Conservation (phyloP, 1,140 invertebrate species). For the Acromyrmex heyeri region DNA sequence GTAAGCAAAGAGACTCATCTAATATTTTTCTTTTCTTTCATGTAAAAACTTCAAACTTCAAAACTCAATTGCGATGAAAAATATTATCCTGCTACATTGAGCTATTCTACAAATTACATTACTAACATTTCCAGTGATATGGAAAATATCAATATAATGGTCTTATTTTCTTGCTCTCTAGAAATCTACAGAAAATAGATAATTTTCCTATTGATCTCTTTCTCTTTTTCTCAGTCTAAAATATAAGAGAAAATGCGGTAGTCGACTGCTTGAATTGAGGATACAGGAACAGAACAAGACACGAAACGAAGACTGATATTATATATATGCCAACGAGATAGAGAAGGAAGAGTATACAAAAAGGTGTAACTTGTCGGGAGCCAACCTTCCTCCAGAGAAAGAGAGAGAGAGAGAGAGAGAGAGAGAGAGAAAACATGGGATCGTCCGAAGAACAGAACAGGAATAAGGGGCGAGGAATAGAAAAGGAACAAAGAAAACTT, state of each 20-base stretch:
- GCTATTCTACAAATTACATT: not conserved
- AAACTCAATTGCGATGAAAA: not conserved
- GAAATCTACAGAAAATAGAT: slow-evolving; percentile 6
- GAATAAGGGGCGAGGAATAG: not conserved
- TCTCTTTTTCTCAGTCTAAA: slow-evolving; percentile 1
- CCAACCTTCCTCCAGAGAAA: slow-evolving; percentile 7
- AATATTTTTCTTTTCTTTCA: not conserved
- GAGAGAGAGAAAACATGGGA: not conserved
- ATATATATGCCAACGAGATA: slow-evolving; percentile 5
- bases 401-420: not conserved
- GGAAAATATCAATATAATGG: not conserved
- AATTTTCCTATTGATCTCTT: not conserved
- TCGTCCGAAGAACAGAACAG: not conserved
- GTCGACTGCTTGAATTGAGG: slow-evolving; percentile 31
- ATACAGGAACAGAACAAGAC: slow-evolving; percentile 6
- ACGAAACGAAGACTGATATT: slow-evolving; percentile 8
- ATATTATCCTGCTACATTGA: not conserved
- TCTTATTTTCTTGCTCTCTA: not conserved
- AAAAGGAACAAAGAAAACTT: slow-evolving; percentile 21
- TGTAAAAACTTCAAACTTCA: not conserved
- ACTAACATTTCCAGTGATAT: not conserved
- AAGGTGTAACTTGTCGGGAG: slow-evolving; percentile 32
- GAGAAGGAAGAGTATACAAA: not conserved
- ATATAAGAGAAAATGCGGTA: slow-evolving; percentile 38
- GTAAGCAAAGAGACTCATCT: not conserved